These are phyloP conservation scores for Parotocinclus haroldoi DNA, from an alignment of 2,797 vertebrate genomes.

Conservation along the genomic window DNA sequence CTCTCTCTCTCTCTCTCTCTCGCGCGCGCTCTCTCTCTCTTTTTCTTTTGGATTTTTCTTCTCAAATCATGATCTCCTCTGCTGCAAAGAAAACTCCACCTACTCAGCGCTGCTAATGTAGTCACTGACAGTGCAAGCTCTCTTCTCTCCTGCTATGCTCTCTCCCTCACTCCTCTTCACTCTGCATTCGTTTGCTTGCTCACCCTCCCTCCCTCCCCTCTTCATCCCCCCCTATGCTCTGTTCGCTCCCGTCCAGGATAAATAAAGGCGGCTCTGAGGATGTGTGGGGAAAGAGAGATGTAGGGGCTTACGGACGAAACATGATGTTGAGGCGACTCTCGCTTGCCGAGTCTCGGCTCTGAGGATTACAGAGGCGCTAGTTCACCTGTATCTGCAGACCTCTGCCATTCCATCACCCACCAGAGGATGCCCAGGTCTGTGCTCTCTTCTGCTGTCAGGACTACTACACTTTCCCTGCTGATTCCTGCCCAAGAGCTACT, in stretches of 20 bases:
- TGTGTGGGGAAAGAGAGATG: conserved; percentile 56
- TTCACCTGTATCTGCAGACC: conserved; percentile 27
- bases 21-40: conserved; percentile 28
- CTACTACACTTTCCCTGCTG: conserved; percentile 58
- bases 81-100: conserved; percentile 65
- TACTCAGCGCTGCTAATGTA: conserved; percentile 60
- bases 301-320: conserved; percentile 48
- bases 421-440: conserved; percentile 68
- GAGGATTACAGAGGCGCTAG: conserved; percentile 49
- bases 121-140: conserved; percentile 57
- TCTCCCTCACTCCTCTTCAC: conserved; percentile 12
- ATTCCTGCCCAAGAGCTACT: conserved; percentile 47
- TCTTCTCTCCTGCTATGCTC: conserved; percentile 24
- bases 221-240: conserved; percentile 19
- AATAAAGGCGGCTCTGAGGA: conserved; percentile 54
- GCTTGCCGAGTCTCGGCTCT: conserved; percentile 45
- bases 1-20: too few species aligned
- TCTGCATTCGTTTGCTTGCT: conserved; percentile 10
- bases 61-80: conserved; percentile 59
- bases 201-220: conserved; percentile 15
- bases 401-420: conserved; percentile 25
- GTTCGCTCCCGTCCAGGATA: conserved; percentile 52
- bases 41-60: conserved; percentile 44
- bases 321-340: conserved; percentile 56
- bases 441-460: conserved; percentile 52